A percentile compares a stretch with the other conserved stretches of the same genome.
These are phyloP conservation scores for Anolis sagrei DNA, from an alignment of 2,113 vertebrate genomes.

Conservation along the genomic window DNA sequence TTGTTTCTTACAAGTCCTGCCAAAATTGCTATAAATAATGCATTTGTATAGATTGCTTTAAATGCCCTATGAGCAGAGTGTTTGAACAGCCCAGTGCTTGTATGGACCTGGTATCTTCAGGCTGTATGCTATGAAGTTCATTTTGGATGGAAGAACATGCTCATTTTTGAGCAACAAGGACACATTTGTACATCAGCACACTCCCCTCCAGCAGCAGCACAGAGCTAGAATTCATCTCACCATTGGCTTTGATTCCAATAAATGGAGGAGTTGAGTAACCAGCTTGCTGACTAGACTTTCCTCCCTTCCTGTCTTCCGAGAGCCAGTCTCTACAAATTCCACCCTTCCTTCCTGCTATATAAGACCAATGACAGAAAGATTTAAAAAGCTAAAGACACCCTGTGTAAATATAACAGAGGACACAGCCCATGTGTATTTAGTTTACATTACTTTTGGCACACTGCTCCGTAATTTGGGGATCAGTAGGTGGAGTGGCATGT, in stretches of 20 bases:
- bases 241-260: slow-evolving; percentile 77
- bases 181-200: slow-evolving; percentile 83
- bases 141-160: slow-evolving; percentile 82
- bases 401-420: slow-evolving; percentile 50
- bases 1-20: slow-evolving; percentile 59
- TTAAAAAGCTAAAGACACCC: slow-evolving; percentile 51
- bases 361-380: slow-evolving; percentile 70
- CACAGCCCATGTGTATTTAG: slow-evolving; percentile 44
- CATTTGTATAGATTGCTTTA: slow-evolving; percentile 73
- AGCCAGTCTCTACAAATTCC: slow-evolving; percentile 79
- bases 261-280: slow-evolving; percentile 89
- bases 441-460: slow-evolving; percentile 46
- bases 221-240: slow-evolving; percentile 91
- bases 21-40: slow-evolving; percentile 73
- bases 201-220: slow-evolving; percentile 83
- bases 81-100: slow-evolving; percentile 75
- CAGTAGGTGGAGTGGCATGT: slow-evolving; percentile 1
- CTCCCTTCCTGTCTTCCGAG: slow-evolving; percentile 90
- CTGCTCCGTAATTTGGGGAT: background rate
- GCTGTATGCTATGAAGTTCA: slow-evolving; percentile 81
- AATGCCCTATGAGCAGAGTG: slow-evolving; percentile 64
- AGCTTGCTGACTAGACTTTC: slow-evolving; percentile 79
- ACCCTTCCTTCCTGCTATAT: slow-evolving; percentile 88
- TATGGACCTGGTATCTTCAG: slow-evolving; percentile 70
- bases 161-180: slow-evolving; percentile 84